These are phyloP conservation scores for Zalophus californianus DNA, from an alignment of 2,797 vertebrate genomes.

Conservation along the genomic window DNA sequence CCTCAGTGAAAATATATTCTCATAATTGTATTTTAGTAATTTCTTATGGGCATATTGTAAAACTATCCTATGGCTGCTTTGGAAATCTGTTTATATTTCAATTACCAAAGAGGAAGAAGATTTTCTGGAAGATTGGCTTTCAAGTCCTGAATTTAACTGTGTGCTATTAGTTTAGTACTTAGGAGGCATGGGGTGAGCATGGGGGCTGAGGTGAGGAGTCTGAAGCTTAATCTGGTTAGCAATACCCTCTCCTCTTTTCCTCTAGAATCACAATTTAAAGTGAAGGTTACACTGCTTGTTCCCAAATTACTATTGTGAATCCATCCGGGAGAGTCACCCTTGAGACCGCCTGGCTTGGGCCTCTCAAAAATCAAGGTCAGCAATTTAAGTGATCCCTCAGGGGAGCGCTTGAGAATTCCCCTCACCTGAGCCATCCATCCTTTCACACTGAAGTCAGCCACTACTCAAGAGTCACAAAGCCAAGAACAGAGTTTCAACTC, in stretches of 20 bases:
- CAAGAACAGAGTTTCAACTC: not conserved
- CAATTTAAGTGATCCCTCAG: not conserved
- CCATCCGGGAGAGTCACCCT: not conserved
- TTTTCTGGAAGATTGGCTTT: not conserved
- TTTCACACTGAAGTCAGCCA: not conserved
- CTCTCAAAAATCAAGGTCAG: conserved; percentile 1
- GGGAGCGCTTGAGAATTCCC: not conserved
- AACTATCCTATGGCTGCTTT: conserved; percentile 2
- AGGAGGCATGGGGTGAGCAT: not conserved
- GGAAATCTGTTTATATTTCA: conserved; percentile 47
- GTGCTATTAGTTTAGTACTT: not conserved
- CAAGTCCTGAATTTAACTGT: not conserved
- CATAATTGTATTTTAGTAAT: not conserved
- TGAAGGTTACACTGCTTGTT: not conserved
- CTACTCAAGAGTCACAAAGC: not conserved
- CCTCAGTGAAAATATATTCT: not conserved
- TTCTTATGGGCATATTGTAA: conserved; percentile 33
- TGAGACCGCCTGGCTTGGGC: not conserved
- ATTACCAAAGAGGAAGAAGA: not conserved
- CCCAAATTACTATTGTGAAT: conserved; percentile 28
- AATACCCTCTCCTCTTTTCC: not conserved
- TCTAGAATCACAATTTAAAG: conserved; percentile 23
- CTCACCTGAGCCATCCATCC: not conserved
- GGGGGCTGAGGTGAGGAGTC: not conserved
- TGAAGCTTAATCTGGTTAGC: not conserved